A percentile compares a stretch with the other conserved stretches of the same genome.
These are phyloP conservation scores for Champsocephalus esox DNA, from an alignment of 2,797 vertebrate genomes.

Conservation along the genomic window DNA sequence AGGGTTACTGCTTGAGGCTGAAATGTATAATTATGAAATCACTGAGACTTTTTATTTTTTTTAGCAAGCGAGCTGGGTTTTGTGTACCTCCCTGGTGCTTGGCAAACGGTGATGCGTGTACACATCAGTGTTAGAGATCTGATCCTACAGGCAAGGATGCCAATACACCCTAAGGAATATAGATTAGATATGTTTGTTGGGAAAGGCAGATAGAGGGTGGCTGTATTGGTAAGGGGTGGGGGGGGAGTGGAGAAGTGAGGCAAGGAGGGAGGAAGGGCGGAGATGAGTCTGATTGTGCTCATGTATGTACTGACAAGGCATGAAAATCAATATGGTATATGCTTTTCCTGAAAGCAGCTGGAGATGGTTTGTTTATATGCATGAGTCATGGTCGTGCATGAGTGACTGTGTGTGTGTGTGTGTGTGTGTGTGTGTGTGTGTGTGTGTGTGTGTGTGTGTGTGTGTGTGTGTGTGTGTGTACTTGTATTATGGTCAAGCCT, in stretches of 20 bases:
- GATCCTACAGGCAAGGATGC: constrained; percentile 60
- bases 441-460: constrained; percentile 20
- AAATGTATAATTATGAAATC: constrained; percentile 74
- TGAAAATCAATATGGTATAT: constrained; percentile 32
- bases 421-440: constrained; percentile 20
- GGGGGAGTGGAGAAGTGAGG: neutral
- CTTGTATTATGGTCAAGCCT: constrained; percentile 27
- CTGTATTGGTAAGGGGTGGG: constrained; percentile 19
- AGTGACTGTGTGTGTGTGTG: neutral
- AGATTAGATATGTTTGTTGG: constrained; percentile 68
- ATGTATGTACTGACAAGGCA: constrained; percentile 45
- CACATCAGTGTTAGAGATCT: constrained; percentile 64
- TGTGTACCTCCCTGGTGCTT: constrained; percentile 52
- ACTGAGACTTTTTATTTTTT: constrained; percentile 40
- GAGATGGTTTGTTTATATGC: constrained; percentile 6
- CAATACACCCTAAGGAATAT: constrained; percentile 66
- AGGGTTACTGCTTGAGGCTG: constrained; percentile 57
- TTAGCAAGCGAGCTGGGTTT: constrained; percentile 45
- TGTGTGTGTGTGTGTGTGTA: constrained; percentile 18
- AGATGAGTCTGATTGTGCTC: constrained; percentile 38
- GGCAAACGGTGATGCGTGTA: constrained; percentile 53
- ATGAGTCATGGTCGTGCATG: neutral
- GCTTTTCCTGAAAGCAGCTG: constrained; percentile 1
- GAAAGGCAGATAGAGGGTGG: constrained; percentile 46
- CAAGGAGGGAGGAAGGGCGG: constrained; percentile 5